phyloP scores from a whole-genome alignment of 2,113 vertebrate species.

The Rousettus leschenaultii region DNA sequence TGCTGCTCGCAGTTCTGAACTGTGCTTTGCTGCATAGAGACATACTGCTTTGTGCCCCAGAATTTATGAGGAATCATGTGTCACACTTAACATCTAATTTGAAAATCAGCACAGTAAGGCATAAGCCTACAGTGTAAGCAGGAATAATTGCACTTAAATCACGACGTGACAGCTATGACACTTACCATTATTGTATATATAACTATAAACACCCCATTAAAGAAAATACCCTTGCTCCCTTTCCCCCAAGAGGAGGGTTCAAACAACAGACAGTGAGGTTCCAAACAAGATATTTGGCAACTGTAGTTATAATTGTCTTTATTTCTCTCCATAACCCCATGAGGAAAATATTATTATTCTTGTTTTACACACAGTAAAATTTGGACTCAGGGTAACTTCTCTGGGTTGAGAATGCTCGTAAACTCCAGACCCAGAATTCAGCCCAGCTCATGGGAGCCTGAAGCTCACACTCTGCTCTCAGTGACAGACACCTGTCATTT shows the following conservation, averaged over 20 bases:
- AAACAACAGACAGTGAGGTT: background rate
- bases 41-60: background rate
- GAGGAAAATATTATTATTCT: background rate
- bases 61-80: background rate
- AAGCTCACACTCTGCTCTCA: background rate
- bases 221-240: background rate
- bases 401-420: background rate
- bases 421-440: background rate
- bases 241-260: background rate
- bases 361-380: background rate
- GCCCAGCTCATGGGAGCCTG: accelerated
- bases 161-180: background rate
- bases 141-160: background rate
- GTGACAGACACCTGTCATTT: background rate
- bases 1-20: background rate
- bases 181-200: background rate
- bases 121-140: background rate
- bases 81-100: constrained; percentile 12
- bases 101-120: background rate
- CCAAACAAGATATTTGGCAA: background rate
- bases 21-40: background rate
- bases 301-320: background rate
- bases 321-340: background rate
- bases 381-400: background rate
- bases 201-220: background rate